Conservation (phyloP, 2,888 invertebrate species). For the Aporophyla lueneburgensis region DNA sequence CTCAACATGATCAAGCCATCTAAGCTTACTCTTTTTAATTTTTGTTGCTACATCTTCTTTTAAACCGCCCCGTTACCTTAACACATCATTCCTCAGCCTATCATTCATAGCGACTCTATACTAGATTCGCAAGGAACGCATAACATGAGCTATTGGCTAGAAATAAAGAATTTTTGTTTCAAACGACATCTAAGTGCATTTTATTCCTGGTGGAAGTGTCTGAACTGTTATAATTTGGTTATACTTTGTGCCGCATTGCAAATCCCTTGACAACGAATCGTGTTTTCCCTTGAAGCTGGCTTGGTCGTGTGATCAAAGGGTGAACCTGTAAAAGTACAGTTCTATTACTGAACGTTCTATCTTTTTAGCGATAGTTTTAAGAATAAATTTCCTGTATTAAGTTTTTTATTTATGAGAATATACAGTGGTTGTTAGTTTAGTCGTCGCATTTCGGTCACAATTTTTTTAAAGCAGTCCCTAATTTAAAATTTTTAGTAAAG, state of each 20-base stretch:
- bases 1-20: too few species aligned
- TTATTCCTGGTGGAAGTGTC: constrained; percentile 54
- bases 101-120: too few species aligned
- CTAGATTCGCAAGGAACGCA: too few species aligned
- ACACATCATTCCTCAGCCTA: too few species aligned
- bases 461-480: background rate
- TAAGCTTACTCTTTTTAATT: too few species aligned
- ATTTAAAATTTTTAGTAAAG: background rate
- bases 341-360: constrained; percentile 27
- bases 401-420: constrained; percentile 11
- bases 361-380: constrained; percentile 14
- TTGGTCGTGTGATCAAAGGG: constrained; percentile 62
- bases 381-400: background rate
- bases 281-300: constrained; percentile 56
- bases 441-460: background rate
- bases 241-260: constrained; percentile 61
- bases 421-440: background rate
- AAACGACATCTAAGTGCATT: constrained; percentile 51
- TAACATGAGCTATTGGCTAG: background rate
- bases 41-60: too few species aligned
- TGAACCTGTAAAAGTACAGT: constrained; percentile 49
- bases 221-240: constrained; percentile 63
- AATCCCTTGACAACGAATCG: constrained; percentile 66
- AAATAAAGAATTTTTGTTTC: constrained; percentile 26
- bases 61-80: too few species aligned